phyloP scores from a whole-genome alignment of 2,797 vertebrate genomes.

The Fratercula arctica region DNA sequence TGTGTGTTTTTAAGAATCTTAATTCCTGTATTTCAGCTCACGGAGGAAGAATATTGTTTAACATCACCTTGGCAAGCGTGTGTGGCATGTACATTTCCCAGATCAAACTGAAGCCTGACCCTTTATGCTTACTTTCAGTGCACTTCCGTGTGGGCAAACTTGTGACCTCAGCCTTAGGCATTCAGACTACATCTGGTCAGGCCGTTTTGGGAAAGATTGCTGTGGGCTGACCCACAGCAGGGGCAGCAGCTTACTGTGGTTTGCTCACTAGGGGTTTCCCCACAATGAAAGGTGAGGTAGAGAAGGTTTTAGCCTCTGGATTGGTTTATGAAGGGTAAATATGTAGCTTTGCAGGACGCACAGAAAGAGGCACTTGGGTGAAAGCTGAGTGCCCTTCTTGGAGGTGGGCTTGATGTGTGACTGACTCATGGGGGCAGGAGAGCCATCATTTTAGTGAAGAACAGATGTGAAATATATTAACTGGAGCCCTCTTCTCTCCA shows the following conservation, averaged over 20 bases:
- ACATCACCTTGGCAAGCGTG: background rate
- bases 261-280: background rate
- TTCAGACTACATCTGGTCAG: background rate
- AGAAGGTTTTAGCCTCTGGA: background rate
- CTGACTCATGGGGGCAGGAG: background rate
- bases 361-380: background rate
- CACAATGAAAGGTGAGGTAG: background rate
- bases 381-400: background rate
- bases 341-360: background rate
- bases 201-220: background rate
- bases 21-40: background rate
- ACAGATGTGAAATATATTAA: slow-evolving; percentile 41
- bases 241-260: background rate
- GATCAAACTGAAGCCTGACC: background rate
- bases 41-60: background rate
- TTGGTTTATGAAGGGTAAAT: background rate
- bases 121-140: background rate
- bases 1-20: background rate
- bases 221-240: background rate
- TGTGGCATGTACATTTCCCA: background rate
- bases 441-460: background rate
- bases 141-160: background rate
- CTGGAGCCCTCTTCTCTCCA: background rate
- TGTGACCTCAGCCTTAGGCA: background rate
- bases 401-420: background rate